A percentile compares a stretch with the other conserved stretches of the same genome.
These are phyloP conservation scores for Nematostella vectensis DNA, from an alignment of 92 coral and sea anemone genomes.

Conservation along the genomic window DNA sequence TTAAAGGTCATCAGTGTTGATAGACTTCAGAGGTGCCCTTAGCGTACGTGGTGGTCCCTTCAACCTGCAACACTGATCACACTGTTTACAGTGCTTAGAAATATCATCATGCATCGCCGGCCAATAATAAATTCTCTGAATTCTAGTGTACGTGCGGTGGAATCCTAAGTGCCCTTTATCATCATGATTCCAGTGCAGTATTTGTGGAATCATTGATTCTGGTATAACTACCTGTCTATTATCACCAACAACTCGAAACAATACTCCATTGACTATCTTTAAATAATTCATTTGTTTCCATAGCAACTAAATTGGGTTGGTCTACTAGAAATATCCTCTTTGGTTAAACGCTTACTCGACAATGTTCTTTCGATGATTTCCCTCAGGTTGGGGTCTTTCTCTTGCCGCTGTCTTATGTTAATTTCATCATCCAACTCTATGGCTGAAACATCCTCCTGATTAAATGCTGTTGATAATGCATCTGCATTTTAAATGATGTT, in stretches of 20 bases:
- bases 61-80: background rate
- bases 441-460: conserved; percentile 2
- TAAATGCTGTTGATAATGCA: conserved; percentile 17
- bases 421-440: conserved; percentile 3
- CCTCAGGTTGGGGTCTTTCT: conserved; percentile 2
- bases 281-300: background rate
- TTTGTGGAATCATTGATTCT: background rate
- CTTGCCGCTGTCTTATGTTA: conserved; percentile 1
- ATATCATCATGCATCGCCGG: conserved; percentile 1
- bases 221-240: background rate
- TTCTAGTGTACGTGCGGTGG: background rate
- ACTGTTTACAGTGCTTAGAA: background rate
- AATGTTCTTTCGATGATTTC: background rate
- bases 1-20: background rate
- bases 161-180: background rate
- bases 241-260: background rate
- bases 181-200: background rate
- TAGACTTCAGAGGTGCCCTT: conserved; percentile 5
- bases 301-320: background rate
- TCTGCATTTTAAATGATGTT: conserved; percentile 4
- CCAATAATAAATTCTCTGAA: background rate
- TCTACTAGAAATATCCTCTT: background rate
- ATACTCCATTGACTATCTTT: background rate
- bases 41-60: background rate
- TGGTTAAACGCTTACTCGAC: background rate